phyloP scores from a whole-genome alignment of 2,797 vertebrate species.

The Enteromius radiatus region DNA sequence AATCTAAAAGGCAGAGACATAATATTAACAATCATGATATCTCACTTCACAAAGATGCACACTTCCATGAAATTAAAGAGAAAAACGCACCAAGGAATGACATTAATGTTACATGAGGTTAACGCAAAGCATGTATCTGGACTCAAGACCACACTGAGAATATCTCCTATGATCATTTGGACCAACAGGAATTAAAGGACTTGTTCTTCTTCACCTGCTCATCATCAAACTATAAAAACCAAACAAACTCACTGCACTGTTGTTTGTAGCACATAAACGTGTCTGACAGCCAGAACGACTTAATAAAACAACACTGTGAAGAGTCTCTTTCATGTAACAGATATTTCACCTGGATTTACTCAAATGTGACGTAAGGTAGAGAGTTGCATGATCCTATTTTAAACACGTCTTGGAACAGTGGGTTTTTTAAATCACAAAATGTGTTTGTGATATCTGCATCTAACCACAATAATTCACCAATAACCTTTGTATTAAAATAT shows the following conservation, averaged over 20 bases:
- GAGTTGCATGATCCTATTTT: background rate
- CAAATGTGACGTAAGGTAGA: background rate
- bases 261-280: background rate
- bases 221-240: background rate
- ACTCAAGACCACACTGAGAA: background rate
- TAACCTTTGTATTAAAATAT: background rate
- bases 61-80: background rate
- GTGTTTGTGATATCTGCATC: background rate
- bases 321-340: background rate
- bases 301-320: background rate
- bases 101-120: background rate
- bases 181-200: background rate
- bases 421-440: background rate
- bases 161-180: background rate
- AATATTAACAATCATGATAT: conserved; percentile 1
- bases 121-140: background rate
- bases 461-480: background rate
- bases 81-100: background rate
- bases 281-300: background rate
- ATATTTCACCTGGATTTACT: background rate
- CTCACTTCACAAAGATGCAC: background rate
- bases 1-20: conserved; percentile 76
- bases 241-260: background rate
- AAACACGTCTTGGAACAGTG: background rate
- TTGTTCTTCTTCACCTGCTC: conserved; percentile 8